phyloP scores from a whole-genome alignment of 2,888 invertebrate genomes.

The Hecatera dysodea region DNA sequence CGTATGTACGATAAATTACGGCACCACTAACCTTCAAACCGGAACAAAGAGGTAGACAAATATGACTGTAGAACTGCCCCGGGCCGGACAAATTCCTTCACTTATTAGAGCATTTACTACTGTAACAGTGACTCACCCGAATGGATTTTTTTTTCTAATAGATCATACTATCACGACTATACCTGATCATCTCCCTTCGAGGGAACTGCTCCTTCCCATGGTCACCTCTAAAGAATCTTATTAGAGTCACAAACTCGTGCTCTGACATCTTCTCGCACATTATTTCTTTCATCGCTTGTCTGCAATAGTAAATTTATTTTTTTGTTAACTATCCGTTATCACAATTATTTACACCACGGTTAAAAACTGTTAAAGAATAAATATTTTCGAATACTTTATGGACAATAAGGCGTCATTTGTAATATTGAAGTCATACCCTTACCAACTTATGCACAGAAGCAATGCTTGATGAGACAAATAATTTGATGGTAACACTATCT shows the following conservation, averaged over 20 bases:
- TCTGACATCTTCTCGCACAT: conserved; percentile 93
- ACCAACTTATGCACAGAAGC: too few relatives aligned
- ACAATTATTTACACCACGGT: too few relatives aligned
- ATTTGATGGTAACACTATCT: too few relatives aligned
- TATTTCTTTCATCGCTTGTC: conserved; percentile 92
- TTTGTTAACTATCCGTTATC: not conserved
- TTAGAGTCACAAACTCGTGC: conserved; percentile 95
- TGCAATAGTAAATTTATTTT: conserved; percentile 72
- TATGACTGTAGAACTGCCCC: not conserved
- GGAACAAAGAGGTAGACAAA: too few relatives aligned
- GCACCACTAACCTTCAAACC: too few relatives aligned
- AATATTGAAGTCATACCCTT: too few relatives aligned
- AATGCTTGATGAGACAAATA: too few relatives aligned
- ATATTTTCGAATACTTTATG: not conserved
- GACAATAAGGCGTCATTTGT: too few relatives aligned
- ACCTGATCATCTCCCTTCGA: conserved; percentile 85
- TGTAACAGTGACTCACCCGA: not conserved
- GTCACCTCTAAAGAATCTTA: conserved; percentile 93
- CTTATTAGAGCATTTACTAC: not conserved
- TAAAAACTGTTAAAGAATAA: not conserved
- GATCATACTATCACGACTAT: conserved; percentile 26
- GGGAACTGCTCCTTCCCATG: conserved; percentile 86
- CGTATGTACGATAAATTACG: not conserved
- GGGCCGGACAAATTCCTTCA: not conserved
- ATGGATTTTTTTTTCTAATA: not conserved